Conservation (phyloP, 2,797 vertebrate species). For the Clarias fuscus region DNA sequence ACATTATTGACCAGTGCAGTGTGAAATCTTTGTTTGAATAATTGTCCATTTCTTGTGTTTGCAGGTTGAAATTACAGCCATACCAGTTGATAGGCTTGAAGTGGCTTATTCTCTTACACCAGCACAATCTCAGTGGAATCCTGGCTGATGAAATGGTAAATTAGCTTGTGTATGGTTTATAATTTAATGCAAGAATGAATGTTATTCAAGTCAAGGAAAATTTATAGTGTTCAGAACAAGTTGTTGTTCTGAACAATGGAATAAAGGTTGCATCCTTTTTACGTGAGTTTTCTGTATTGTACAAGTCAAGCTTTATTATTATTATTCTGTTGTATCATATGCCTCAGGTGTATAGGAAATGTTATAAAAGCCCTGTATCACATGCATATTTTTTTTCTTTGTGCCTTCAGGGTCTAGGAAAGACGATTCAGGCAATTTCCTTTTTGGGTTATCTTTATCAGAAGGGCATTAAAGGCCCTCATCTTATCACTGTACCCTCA, state of each 20-base stretch:
- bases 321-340: background rate
- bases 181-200: background rate
- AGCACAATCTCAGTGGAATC: constrained; percentile 91
- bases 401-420: constrained; percentile 87
- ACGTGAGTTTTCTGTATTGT: too few species aligned
- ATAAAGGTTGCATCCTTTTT: background rate
- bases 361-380: background rate
- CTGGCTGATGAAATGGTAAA: constrained; percentile 99
- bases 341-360: background rate
- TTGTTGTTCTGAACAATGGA: background rate
- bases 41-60: constrained; percentile 29
- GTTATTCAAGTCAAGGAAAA: background rate
- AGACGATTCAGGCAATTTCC: constrained; percentile 96
- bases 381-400: constrained; percentile 50
- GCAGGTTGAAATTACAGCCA: constrained; percentile 86
- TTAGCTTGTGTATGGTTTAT: background rate
- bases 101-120: constrained; percentile 90
- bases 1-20: background rate
- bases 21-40: background rate
- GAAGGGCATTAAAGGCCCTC: constrained; percentile 84
- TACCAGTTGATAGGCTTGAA: constrained; percentile 97
- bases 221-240: background rate
- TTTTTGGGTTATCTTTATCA: constrained; percentile 90
- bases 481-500: constrained; percentile 92
- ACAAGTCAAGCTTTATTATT: background rate